Evolutionary conservation across 2,113 vertebrate species (phyloP).

Genomic region (Antechinus flavipes): DNA sequence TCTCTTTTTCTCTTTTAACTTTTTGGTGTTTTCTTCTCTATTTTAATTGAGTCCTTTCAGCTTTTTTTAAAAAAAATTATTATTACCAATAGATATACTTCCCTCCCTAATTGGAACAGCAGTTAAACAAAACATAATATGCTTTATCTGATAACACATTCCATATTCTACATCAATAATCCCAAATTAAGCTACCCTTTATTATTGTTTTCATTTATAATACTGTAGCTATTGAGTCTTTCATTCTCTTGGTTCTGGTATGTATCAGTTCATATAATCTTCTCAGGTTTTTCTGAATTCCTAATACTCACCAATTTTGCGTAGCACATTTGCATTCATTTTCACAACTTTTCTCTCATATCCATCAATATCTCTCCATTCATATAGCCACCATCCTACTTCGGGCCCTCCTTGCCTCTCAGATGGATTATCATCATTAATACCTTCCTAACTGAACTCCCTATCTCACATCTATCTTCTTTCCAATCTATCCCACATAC

Average conservation of each 20-base stretch:
- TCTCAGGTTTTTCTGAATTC: neutral
- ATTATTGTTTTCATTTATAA: neutral
- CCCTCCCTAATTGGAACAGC: neutral
- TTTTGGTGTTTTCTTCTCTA: too few species aligned
- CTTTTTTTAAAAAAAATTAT: too few species aligned
- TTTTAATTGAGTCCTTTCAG: too few species aligned
- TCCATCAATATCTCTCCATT: neutral
- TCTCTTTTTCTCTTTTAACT: too few species aligned
- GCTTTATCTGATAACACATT: neutral
- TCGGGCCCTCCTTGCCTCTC: neutral
- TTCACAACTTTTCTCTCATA: neutral
- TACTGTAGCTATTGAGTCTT: too few species aligned
- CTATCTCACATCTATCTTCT: neutral
- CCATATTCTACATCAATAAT: neutral
- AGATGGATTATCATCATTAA: neutral
- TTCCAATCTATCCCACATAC: neutral
- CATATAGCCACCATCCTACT: neutral
- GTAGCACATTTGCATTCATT: neutral
- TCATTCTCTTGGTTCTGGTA: neutral
- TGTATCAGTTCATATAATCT: neutral
- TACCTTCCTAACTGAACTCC: neutral
- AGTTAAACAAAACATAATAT: neutral
- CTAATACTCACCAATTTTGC: neutral
- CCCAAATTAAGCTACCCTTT: neutral
- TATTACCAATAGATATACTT: neutral